phyloP scores from a whole-genome alignment of 1,140 invertebrate species.

The Formica exsecta region DNA sequence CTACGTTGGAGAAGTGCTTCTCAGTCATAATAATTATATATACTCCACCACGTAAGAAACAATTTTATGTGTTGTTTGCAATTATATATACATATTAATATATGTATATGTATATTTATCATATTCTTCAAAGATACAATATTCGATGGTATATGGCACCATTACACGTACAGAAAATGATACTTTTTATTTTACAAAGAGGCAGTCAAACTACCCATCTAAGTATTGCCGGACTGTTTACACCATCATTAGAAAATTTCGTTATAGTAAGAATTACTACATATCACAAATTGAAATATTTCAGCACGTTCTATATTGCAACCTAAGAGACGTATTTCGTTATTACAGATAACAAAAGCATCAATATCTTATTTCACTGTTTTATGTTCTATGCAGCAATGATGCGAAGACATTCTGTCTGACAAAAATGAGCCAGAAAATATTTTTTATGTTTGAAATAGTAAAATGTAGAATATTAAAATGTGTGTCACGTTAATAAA shows the following conservation, averaged over 20 bases:
- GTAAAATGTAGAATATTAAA: too few relatives aligned
- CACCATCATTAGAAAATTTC: background rate
- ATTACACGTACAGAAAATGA: background rate
- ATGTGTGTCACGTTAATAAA: too few relatives aligned
- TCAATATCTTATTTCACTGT: conserved; percentile 24
- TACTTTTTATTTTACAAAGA: conserved; percentile 6
- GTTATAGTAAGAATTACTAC: background rate
- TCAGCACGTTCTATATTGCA: background rate
- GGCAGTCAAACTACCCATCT: background rate
- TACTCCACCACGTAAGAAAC: background rate
- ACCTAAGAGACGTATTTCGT: background rate
- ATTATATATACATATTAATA: background rate
- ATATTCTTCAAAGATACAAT: conserved; percentile 1
- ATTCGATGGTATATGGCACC: background rate
- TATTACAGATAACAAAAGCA: conserved; percentile 27
- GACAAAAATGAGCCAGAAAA: background rate
- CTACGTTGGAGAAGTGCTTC: background rate
- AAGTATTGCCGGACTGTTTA: background rate
- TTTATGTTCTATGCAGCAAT: conserved; percentile 11
- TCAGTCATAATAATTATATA: background rate
- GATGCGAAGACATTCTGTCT: background rate
- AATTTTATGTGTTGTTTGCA: background rate
- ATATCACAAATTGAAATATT: background rate
- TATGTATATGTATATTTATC: too few relatives aligned
- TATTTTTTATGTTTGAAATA: background rate